Conservation (phyloP, 2,113 vertebrate genomes). For the Trogon surrucura region DNA sequence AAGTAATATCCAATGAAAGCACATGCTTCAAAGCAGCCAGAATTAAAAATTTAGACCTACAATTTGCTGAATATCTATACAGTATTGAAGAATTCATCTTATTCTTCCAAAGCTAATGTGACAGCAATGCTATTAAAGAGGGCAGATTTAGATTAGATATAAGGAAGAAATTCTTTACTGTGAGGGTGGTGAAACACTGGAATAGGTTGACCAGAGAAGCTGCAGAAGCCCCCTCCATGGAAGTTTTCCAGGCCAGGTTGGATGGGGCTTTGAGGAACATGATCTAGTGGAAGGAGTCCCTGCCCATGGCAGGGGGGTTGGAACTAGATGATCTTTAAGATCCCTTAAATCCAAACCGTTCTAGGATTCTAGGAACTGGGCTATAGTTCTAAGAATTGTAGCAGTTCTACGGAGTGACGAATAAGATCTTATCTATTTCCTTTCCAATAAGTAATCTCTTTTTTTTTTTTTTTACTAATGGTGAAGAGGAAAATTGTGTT, state of each 20-base stretch:
- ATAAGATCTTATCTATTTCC: not conserved
- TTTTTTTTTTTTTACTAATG: not conserved
- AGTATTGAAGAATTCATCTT: not conserved
- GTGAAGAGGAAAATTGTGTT: not conserved
- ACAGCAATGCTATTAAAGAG: not conserved
- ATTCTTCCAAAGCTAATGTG: not conserved
- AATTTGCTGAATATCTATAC: not conserved
- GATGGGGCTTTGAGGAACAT: too few species aligned
- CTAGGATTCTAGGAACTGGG: not conserved
- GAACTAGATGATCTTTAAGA: too few species aligned
- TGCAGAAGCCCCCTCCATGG: too few species aligned
- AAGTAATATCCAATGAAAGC: not conserved
- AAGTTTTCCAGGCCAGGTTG: too few species aligned
- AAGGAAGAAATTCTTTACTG: too few species aligned
- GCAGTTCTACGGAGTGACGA: not conserved
- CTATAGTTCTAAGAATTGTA: not conserved
- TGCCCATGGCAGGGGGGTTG: too few species aligned
- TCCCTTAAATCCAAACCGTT: too few species aligned
- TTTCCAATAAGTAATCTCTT: not conserved
- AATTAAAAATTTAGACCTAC: not conserved
- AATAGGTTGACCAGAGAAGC: too few species aligned
- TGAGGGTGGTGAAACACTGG: too few species aligned
- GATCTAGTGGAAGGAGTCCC: too few species aligned
- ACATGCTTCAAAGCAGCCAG: not conserved
- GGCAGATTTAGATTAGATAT: too few species aligned